Evolutionary conservation across 1,140 invertebrate species (phyloP).

Genomic region (Trachymyrmex septentrionalis): DNA sequence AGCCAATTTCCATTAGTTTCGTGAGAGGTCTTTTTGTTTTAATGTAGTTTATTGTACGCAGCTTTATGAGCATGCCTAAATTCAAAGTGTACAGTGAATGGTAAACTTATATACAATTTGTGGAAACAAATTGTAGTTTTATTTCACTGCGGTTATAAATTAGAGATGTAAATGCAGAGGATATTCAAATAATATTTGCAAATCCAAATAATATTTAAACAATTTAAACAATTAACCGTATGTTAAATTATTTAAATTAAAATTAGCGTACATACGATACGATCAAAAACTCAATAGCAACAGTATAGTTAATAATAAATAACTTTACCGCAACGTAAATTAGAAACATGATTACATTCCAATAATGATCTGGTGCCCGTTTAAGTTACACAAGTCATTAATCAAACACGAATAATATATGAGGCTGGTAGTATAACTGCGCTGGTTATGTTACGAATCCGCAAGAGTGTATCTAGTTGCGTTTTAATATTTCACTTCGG

Average conservation of each 20-base stretch:
- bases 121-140: not conserved
- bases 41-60: not conserved
- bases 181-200: not conserved
- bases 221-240: slow-evolving; percentile 51
- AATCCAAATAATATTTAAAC: slow-evolving; percentile 42
- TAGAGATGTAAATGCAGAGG: not conserved
- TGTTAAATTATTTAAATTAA: slow-evolving; percentile 45
- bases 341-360: slow-evolving; percentile 40
- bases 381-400: slow-evolving; percentile 52
- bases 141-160: not conserved
- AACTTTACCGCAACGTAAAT: slow-evolving; percentile 30
- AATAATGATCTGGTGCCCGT: slow-evolving; percentile 33
- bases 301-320: slow-evolving; percentile 38
- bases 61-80: not conserved
- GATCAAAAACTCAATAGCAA: slow-evolving; percentile 1
- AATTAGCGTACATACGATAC: not conserved
- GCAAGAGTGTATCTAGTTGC: not conserved
- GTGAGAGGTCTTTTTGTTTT: no score
- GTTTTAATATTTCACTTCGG: slow-evolving; percentile 52
- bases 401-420: slow-evolving; percentile 29
- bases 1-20: no score
- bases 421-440: not conserved
- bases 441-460: not conserved
- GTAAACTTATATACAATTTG: not conserved
- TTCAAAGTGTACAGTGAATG: not conserved